phyloP scores from a whole-genome alignment of 2,113 vertebrate species.

The Piliocolobus tephrosceles region DNA sequence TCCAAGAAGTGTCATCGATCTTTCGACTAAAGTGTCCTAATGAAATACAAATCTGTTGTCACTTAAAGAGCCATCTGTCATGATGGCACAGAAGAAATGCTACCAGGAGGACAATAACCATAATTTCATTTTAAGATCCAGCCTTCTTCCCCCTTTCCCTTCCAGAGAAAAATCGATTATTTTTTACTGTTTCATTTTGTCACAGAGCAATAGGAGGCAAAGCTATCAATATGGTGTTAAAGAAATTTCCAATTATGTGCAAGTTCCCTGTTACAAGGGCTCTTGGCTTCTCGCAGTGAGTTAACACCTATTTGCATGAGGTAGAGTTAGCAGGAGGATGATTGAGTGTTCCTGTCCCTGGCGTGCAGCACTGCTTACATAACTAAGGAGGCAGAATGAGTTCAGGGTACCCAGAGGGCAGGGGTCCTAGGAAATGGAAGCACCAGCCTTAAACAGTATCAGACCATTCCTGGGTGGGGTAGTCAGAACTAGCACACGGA shows the following conservation, averaged over 20 bases:
- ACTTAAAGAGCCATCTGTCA: slow-evolving; percentile 84
- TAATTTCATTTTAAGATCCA: slow-evolving; percentile 78
- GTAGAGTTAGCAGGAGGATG: neutral
- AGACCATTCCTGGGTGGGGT: neutral
- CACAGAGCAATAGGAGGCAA: slow-evolving; percentile 63
- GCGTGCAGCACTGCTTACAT: neutral
- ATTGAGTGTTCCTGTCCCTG: neutral
- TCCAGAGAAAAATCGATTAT: slow-evolving; percentile 62
- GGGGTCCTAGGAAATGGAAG: neutral
- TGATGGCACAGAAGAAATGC: slow-evolving; percentile 69
- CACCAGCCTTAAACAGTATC: neutral
- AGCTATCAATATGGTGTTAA: slow-evolving; percentile 69
- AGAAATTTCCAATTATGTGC: slow-evolving; percentile 64
- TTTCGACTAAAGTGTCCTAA: slow-evolving; percentile 83
- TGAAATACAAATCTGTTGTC: slow-evolving; percentile 85
- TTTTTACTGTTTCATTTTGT: slow-evolving; percentile 77
- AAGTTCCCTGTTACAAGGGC: slow-evolving; percentile 38
- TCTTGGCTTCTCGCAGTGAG: slow-evolving; percentile 2
- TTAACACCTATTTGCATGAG: slow-evolving; percentile 3
- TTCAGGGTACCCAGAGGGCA: neutral
- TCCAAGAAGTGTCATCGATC: slow-evolving; percentile 78
- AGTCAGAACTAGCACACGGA: neutral
- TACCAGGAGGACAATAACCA: slow-evolving; percentile 78
- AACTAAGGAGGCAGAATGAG: neutral
- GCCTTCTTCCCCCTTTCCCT: slow-evolving; percentile 58